phyloP scores from a whole-genome alignment of 1,140 invertebrate genomes.

The Leptopilina clavipes region DNA sequence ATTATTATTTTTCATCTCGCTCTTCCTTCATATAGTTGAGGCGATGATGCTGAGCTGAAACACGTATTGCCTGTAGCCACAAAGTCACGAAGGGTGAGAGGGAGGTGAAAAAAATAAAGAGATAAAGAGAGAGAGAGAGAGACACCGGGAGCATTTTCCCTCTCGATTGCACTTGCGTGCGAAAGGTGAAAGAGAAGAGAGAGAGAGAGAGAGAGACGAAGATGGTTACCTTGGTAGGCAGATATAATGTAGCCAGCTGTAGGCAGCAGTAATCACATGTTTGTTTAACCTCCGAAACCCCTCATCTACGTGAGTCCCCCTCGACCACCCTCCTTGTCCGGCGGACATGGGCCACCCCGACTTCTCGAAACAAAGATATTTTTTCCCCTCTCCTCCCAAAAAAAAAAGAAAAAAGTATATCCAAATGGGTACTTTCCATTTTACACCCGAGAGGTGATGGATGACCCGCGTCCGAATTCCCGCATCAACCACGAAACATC shows the following conservation, averaged over 20 bases:
- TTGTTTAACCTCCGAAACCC: slow-evolving; percentile 76
- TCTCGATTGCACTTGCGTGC: neutral
- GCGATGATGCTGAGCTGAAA: slow-evolving; percentile 54
- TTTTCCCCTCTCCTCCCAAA: slow-evolving; percentile 46
- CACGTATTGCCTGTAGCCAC: slow-evolving; percentile 49
- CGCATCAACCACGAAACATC: slow-evolving; percentile 43
- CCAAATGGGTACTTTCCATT: slow-evolving; percentile 50
- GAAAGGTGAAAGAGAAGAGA: neutral
- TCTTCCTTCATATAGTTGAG: slow-evolving; percentile 46
- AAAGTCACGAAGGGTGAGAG: slow-evolving; percentile 39
- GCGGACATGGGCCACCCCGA: slow-evolving; percentile 68
- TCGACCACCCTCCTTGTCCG: slow-evolving; percentile 62
- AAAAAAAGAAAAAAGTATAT: slow-evolving; percentile 1
- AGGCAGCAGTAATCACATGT: slow-evolving; percentile 75
- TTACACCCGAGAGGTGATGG: slow-evolving; percentile 63
- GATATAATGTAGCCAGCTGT: slow-evolving; percentile 75
- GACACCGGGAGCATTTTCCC: neutral
- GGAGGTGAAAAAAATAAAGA: slow-evolving; percentile 37
- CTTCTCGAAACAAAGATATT: slow-evolving; percentile 69
- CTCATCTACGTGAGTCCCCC: slow-evolving; percentile 67
- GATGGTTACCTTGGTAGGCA: slow-evolving; percentile 68
- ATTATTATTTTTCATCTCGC: slow-evolving; percentile 57
- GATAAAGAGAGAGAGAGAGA: slow-evolving; percentile 40
- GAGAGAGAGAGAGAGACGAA: slow-evolving; percentile 36
- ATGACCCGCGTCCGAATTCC: slow-evolving; percentile 60